Conservation (phyloP, 2,113 vertebrate genomes). For the Grantiella picta region DNA sequence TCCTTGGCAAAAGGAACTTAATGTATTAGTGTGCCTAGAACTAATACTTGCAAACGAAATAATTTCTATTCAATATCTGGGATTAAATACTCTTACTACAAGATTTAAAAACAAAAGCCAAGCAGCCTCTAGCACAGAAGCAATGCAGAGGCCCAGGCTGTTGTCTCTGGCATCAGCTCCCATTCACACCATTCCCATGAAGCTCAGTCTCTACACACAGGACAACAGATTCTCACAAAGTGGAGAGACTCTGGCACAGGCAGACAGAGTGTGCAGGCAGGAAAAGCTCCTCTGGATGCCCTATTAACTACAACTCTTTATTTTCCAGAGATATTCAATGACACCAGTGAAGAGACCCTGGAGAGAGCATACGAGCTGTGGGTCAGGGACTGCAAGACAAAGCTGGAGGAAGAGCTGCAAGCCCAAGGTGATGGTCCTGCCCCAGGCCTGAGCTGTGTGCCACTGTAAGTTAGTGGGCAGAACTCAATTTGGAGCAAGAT, state of each 20-base stretch:
- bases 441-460: not conserved
- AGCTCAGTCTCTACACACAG: not conserved
- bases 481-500: constrained; percentile 12
- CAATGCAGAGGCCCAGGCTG: not conserved
- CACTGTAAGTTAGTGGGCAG: not conserved
- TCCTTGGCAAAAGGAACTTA: not conserved
- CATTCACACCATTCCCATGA: not conserved
- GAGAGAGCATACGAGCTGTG: constrained; percentile 69
- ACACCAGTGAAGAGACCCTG: constrained; percentile 70
- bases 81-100: not conserved
- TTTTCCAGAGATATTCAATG: constrained; percentile 79
- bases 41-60: not conserved
- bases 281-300: not conserved
- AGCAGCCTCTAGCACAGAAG: rapidly evolving
- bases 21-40: not conserved
- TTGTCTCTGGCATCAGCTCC: not conserved
- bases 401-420: not conserved
- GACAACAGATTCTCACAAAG: not conserved
- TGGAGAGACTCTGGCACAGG: not conserved
- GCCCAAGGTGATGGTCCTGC: not conserved
- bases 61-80: not conserved
- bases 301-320: not conserved
- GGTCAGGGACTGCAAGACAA: constrained; percentile 64
- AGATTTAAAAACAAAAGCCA: not conserved
- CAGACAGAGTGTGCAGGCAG: not conserved